A percentile compares a stretch with the other conserved stretches of the same genome.
These are phyloP conservation scores for Gymnothorax reevesii DNA, from an alignment of 2,797 vertebrate species.

Conservation along the genomic window DNA sequence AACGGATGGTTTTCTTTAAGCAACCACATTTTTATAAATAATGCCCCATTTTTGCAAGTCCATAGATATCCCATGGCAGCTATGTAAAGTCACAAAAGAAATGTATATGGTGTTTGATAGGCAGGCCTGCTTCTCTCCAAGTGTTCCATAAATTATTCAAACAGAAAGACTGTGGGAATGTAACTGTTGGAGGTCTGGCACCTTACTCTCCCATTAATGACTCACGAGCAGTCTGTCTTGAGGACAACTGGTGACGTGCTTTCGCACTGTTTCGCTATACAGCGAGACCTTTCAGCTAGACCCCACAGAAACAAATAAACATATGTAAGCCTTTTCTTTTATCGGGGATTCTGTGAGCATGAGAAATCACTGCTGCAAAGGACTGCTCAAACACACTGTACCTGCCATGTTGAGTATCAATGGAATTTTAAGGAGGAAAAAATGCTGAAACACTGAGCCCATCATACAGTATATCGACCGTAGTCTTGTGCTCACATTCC, in stretches of 20 bases:
- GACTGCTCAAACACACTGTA: background rate
- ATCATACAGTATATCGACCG: background rate
- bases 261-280: background rate
- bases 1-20: no score
- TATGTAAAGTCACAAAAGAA: no score
- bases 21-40: no score
- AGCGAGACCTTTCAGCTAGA: slow-evolving; percentile 32
- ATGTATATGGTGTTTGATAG: no score
- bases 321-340: background rate
- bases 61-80: no score
- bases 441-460: background rate
- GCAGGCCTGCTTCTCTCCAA: no score
- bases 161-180: no score
- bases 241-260: background rate
- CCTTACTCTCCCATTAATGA: no score
- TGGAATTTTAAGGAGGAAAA: background rate
- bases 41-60: no score
- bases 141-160: no score
- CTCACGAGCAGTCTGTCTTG: background rate
- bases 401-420: background rate
- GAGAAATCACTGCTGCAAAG: background rate
- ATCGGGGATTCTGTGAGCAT: background rate
- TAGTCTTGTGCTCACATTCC: background rate
- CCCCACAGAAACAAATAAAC: slow-evolving; percentile 21
- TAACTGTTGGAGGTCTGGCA: no score